Evolutionary conservation across 2,113 vertebrate species (phyloP).

Genomic region (Melanocharis versteri): DNA sequence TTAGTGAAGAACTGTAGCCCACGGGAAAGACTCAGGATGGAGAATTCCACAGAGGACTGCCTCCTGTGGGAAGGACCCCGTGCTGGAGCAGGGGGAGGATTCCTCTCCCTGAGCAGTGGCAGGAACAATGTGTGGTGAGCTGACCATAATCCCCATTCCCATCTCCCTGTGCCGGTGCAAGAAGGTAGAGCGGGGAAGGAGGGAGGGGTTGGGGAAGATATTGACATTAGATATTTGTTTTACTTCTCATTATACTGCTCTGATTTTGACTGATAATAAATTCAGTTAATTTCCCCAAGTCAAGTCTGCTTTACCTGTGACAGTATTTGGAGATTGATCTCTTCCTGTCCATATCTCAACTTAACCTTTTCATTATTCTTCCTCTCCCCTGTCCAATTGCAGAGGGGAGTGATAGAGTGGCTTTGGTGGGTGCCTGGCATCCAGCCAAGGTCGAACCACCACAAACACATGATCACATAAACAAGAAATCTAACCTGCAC

Average conservation of each 20-base stretch:
- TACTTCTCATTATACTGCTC: neutral
- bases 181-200: neutral
- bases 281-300: neutral
- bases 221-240: neutral
- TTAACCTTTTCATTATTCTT: neutral
- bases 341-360: neutral
- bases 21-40: neutral
- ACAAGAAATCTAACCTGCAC: neutral
- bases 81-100: neutral
- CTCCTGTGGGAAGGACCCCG: fast-evolving
- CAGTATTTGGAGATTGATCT: neutral
- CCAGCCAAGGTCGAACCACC: neutral
- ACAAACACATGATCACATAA: neutral
- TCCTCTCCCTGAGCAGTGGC: neutral
- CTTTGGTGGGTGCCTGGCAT: neutral
- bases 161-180: fast-evolving
- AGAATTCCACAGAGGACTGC: neutral
- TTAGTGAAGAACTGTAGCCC: neutral
- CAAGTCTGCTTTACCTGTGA: neutral
- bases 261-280: neutral
- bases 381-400: neutral
- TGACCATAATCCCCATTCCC: neutral
- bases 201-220: neutral
- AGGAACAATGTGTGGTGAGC: neutral
- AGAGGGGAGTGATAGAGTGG: neutral